Conservation (phyloP, 1,140 invertebrate species). For the Neocloeon triangulifer region DNA sequence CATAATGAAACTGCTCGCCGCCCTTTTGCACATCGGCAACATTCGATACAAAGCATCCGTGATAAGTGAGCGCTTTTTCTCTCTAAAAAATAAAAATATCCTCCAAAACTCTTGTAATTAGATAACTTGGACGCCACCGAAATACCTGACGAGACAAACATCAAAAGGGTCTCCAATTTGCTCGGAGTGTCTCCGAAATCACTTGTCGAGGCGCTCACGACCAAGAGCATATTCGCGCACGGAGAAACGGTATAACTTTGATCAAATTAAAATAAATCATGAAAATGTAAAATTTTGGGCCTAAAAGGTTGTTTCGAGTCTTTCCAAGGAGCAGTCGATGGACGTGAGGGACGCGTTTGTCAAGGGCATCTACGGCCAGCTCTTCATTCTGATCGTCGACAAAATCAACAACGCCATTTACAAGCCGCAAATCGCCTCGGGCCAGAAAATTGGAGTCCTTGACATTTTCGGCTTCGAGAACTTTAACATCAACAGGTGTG, state of each 20-base stretch:
- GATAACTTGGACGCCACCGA: conserved; percentile 62
- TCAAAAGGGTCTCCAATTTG: conserved; percentile 38
- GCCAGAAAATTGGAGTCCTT: conserved; percentile 66
- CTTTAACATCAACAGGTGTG: conserved; percentile 51
- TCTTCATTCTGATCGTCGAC: conserved; percentile 78
- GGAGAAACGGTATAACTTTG: conserved; percentile 46
- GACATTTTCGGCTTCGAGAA: conserved; percentile 97
- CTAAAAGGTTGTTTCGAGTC: conserved; percentile 23
- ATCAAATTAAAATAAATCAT: conserved; percentile 1
- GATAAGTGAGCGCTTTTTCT: conserved; percentile 21
- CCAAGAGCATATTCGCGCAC: conserved; percentile 66
- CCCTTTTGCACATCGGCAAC: conserved; percentile 76
- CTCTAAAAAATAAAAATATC: too few species aligned
- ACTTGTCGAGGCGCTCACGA: conserved; percentile 59
- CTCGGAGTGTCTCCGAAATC: conserved; percentile 42
- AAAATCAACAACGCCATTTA: conserved; percentile 79
- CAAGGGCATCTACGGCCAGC: conserved; percentile 74
- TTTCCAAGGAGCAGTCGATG: conserved; percentile 43
- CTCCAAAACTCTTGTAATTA: background rate
- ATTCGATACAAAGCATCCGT: conserved; percentile 57
- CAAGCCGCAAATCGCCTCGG: conserved; percentile 28
- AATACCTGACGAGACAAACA: conserved; percentile 37
- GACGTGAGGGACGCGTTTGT: conserved; percentile 82
- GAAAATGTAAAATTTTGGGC: conserved; percentile 5
- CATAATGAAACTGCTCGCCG: conserved; percentile 59